Evolutionary conservation across 1,140 invertebrate species (phyloP), one percentile per base, ranked within the genome.

Genomic region (Drosophila tristis): DNA sequence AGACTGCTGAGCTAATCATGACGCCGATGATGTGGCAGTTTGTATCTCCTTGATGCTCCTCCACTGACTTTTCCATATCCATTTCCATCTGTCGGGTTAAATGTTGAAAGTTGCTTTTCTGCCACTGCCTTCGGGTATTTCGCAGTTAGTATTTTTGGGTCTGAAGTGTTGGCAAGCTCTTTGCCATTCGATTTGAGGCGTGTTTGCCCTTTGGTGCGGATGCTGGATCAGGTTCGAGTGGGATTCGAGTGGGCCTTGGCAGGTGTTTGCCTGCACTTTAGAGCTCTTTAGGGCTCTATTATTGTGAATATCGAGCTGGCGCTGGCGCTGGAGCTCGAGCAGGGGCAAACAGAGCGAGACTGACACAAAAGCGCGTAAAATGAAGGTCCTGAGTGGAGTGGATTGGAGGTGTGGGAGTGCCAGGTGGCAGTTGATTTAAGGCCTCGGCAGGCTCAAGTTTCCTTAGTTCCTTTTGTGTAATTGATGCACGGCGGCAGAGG

Each of bases 281-380:
- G 84, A 78, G 82, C 82, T 82, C 82, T 82, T 87, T 42, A 48
- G 82, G 62, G 84, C 43, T 64, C 74, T 63, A 59, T 87, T 87
- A 86, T 86, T 82, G 81, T 68, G 74, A 86, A 74, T 85, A 85
- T 85, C 67, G 81, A 85, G 78, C 80, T 8, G 7, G 8, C 68
- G 51, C 43, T 64, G 57, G 54, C 9, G 48, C 57, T 6, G 15
- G 47, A 23, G 54, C 9, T 23, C 15, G 29, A 43, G 16, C 16
- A 16, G 16, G 16, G 49, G 47, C 16, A 29, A 9, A 35, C n/a
- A 29, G 29, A 39, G 23, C 44, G n/a, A 13, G 44, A 35, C 35
- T 39, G 11, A 39, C 16, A 53, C 48, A 45, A 53, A 56, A 55
- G 60, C 50, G 49, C 49, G 57, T 54, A 15, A 26, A 31, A 8